Base-by-base conservation (phyloP, 2,888 invertebrate genomes). In the Noctua comes region DNA sequence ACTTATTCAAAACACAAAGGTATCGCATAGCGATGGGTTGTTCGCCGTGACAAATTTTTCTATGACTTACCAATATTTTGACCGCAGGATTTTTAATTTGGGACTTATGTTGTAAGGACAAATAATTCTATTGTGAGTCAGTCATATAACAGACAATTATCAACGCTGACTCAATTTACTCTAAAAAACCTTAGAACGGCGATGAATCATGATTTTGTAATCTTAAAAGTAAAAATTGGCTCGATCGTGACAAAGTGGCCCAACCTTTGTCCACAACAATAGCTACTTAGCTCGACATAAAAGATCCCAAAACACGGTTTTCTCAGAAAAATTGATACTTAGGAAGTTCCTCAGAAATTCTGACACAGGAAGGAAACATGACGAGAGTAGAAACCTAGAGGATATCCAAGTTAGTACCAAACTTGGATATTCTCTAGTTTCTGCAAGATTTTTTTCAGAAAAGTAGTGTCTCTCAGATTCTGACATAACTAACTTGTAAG, bases 1-100 rank as follows among this genome's bases (percentile, higher is more conserved):
- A 62, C n/a, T 18, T 46, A 88, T 85, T 86, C 88, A 71, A 64
- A 77, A 73, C 76, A n/a, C n/a, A n/a, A n/a, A n/a, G n/a, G n/a
- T n/a, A n/a, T n/a, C n/a, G 77, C 80, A 73, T 73, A 43, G 21
- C 46, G 11, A 54, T 75, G 40, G 54, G 6, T 65, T 13, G 68
- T 73, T 79, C 21, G 73, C 81, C 77, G 82, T 82, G 80, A 71
- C 76, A 57, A 68, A 59, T 76, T 69, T 80, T 83, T 79, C 64
- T 59, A 82, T 86, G 79, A 85, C 54, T 79, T 66, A 74, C 40
- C 68, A 46, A 66, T 72, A 73, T 66, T 72, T 68, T 74, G 65
- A 76, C 76, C 75, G 62, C 77, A 82, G 43, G 6, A 73, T 11
- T 36, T 46, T 66, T 48, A 27, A 66, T 62, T 82, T 16, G 24